Conservation (phyloP, 1,140 invertebrate species). For the Branchinecta lynchi region DNA sequence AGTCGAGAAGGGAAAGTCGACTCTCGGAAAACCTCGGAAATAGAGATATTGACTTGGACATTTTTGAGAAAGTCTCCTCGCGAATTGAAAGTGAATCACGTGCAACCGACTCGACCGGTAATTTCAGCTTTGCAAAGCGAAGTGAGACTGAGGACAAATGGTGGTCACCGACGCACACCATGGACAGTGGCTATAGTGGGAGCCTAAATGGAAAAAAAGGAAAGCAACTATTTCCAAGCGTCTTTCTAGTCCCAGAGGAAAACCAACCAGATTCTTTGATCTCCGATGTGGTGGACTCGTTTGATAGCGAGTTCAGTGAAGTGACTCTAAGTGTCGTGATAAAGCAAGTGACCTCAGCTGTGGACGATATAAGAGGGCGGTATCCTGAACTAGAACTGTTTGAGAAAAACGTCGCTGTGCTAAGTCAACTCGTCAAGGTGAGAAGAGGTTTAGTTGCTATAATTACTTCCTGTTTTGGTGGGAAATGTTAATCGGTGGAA, state of each 20-base stretch:
- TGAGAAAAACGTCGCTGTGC: conserved; percentile 29
- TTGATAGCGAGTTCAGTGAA: conserved; percentile 10
- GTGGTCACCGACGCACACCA: conserved; percentile 10
- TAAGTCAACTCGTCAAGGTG: conserved; percentile 22
- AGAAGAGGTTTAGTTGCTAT: conserved; percentile 21
- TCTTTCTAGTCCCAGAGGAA: conserved; percentile 1
- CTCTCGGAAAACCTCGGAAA: conserved; percentile 1
- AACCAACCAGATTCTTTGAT: background rate
- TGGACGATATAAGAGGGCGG: conserved; percentile 35
- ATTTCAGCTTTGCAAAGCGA: conserved; percentile 14
- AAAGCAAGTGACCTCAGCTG: background rate
- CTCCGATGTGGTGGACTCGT: background rate
- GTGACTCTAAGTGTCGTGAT: conserved; percentile 13
- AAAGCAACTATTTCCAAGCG: conserved; percentile 3
- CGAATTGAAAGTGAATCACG: background rate
- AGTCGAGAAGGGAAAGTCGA: background rate
- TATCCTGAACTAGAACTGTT: conserved; percentile 32
- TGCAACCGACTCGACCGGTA: conserved; percentile 14
- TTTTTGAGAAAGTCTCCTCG: conserved; percentile 2
- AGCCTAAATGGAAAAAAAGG: conserved; percentile 14
- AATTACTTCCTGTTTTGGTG: too few species aligned
- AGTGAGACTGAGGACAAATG: conserved; percentile 10
- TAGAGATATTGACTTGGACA: conserved; percentile 12
- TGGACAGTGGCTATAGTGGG: conserved; percentile 19
- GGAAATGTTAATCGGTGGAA: too few species aligned